Base-by-base conservation (phyloP, 2,888 invertebrate genomes). In the Rhaphigaster nebulosa region DNA sequence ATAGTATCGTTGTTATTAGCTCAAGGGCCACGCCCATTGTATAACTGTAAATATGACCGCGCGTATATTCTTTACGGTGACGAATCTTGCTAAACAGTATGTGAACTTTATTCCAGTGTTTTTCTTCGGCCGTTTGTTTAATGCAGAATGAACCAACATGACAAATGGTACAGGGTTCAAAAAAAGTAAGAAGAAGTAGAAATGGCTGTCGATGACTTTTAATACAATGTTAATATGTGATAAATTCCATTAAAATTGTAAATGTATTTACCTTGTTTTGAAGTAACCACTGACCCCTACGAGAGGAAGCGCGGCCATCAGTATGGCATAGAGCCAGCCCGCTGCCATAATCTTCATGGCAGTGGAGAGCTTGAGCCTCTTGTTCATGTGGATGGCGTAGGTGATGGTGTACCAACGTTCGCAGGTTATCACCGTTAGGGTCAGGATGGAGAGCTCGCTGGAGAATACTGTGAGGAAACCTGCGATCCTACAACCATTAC, bases 401-500 rank as follows among this genome's bases (percentile, higher is more conserved):
- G 95, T 95, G 92, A 95, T 95, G 90, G 95, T 95, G 92, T 94
- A 94, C 94, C 94, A 94, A 10, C 96, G 94, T 93, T 96, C 96
- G 84, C 95, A 94, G 0, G 96, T 96, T 92, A 96, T 96, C 65
- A 96, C 94, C 0, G 96, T 95, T 92, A 96, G 93, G 0, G 96
- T 96, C 93, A 95, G 95, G 6, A 96, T 96, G 89, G 96, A 96
- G 87, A 96, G 94, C 92, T 96, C 95, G 91, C 95, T 95, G 52
- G 95, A 95, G 93, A 96, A 95, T 20, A 96, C 95, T 0, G 96
- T 96, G 89, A 96, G 93, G 93, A 96, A 96, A 1, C 96, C 96
- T 0, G 96, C 95, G 29, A 95, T 94, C 92, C 95, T 94, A 93
- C 96, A 96, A 1, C 96, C 96, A 92, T 94, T 93, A 91, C 95